Evolutionary conservation across 2,888 invertebrate genomes (phyloP).

Genomic region (Heteromurus nitidus): DNA sequence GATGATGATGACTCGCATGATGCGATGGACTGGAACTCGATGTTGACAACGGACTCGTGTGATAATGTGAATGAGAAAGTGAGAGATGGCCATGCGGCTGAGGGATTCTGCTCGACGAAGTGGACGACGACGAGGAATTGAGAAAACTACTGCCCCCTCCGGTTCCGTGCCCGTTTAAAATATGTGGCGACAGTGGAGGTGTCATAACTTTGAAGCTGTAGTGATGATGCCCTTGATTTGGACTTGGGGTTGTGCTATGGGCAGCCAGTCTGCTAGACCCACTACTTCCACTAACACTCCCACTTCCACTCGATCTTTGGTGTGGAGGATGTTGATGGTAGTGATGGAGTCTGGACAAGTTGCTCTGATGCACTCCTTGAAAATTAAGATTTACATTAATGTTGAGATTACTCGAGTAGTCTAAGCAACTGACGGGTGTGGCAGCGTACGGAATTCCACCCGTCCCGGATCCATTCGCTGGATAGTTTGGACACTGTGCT

Average conservation of each 20-base stretch:
- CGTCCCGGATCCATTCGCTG: constrained; percentile 10
- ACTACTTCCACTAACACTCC: constrained; percentile 11
- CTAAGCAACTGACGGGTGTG: constrained; percentile 60
- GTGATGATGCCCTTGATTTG: constrained; percentile 64
- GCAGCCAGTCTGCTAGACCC: constrained; percentile 15
- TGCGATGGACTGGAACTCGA: constrained; percentile 57
- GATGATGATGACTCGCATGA: constrained; percentile 52
- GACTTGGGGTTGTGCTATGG: constrained; percentile 33
- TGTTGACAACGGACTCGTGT: constrained; percentile 48
- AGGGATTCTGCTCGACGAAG: constrained; percentile 65
- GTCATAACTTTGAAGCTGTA: constrained; percentile 73
- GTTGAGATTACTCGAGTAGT: constrained; percentile 69
- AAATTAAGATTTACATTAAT: constrained; percentile 72
- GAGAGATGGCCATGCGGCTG: constrained; percentile 70
- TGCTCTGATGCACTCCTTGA: constrained; percentile 71
- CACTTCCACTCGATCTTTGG: constrained; percentile 31
- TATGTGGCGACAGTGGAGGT: constrained; percentile 70
- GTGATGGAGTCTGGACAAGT: constrained; percentile 66
- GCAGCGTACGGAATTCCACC: constrained; percentile 45
- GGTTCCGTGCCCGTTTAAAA: constrained; percentile 61
- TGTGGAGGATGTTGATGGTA: constrained; percentile 61
- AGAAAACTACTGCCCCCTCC: constrained; percentile 46
- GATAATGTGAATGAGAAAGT: constrained; percentile 52
- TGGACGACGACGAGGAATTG: constrained; percentile 36
- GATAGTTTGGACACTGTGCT: constrained; percentile 49